A percentile compares a stretch with the other conserved stretches of the same genome.
Conservation (phyloP, 2,797 vertebrate species). For the Parauchenoglanis punctatus region DNA sequence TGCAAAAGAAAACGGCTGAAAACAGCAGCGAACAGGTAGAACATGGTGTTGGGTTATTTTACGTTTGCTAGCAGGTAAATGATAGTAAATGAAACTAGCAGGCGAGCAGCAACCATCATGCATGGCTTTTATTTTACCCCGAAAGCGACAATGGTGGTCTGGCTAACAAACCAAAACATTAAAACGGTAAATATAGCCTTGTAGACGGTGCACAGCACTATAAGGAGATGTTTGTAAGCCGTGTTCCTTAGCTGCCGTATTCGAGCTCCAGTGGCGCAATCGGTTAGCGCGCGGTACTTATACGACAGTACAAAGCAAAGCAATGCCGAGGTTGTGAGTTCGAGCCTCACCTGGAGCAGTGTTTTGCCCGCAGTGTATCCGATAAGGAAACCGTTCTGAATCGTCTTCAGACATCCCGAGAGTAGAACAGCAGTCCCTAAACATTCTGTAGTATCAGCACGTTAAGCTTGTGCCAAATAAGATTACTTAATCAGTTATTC, state of each 20-base stretch:
- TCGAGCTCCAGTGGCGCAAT: slow-evolving; percentile 99
- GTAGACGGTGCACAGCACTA: too few species aligned
- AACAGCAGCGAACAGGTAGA: not conserved
- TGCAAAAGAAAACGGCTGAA: not conserved
- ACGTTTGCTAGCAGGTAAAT: not conserved
- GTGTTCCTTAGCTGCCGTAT: rapidly evolving
- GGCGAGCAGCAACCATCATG: not conserved
- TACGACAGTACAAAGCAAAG: slow-evolving; percentile 92
- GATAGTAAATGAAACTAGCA: not conserved
- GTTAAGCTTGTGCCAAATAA: too few species aligned
- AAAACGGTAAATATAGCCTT: not conserved
- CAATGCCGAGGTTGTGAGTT: slow-evolving; percentile 98
- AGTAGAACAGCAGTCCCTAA: not conserved
- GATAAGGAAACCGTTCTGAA: not conserved
- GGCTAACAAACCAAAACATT: not conserved
- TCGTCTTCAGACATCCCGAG: not conserved
- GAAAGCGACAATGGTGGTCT: not conserved
- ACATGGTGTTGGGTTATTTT: not conserved
- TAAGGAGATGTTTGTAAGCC: slow-evolving; percentile 33
- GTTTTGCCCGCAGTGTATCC: slow-evolving; percentile 64
- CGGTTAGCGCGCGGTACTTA: slow-evolving; percentile 99
- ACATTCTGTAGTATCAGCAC: not conserved
- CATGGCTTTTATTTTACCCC: too few species aligned
- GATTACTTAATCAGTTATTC: too few species aligned
- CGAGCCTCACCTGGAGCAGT: slow-evolving; percentile 99